Percentiles rank a stretch among this genome's conserved stretches.
phyloP scores from a whole-genome alignment of 2,888 invertebrate genomes.

The Antheraea assamensis region DNA sequence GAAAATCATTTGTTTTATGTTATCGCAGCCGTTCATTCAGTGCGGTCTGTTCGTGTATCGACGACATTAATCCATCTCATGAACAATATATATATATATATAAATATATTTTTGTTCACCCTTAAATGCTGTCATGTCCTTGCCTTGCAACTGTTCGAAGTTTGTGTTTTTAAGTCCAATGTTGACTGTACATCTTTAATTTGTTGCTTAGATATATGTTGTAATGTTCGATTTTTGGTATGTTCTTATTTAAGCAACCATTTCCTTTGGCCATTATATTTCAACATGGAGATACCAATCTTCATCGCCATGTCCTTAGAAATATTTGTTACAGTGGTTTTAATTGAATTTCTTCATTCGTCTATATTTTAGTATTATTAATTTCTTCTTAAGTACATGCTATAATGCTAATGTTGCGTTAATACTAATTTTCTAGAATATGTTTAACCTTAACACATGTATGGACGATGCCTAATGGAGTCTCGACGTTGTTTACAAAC shows the following conservation, averaged over 20 bases:
- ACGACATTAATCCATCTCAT: background rate
- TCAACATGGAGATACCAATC: background rate
- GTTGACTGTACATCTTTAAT: background rate
- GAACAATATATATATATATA: too few relatives aligned
- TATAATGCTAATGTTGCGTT: background rate
- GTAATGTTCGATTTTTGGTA: background rate
- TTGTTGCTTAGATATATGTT: background rate
- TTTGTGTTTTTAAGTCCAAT: background rate
- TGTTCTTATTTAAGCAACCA: background rate
- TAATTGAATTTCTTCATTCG: background rate
- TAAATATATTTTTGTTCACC: background rate
- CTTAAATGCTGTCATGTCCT: background rate
- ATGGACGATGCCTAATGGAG: conserved; percentile 13
- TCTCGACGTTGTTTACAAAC: conserved; percentile 16
- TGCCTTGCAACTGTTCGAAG: background rate
- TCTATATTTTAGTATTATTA: background rate
- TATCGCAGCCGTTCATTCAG: background rate
- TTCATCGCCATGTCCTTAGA: background rate
- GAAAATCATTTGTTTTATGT: background rate
- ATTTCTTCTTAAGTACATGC: background rate
- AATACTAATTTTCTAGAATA: conserved; percentile 8
- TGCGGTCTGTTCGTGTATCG: background rate
- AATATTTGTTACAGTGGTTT: too few relatives aligned
- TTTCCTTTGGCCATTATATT: background rate
- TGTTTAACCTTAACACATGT: background rate